Percentiles rank a stretch among this genome's conserved stretches.
Evolutionary conservation across 2,888 invertebrate genomes (phyloP).

Genomic region (Lasioglossum vierecki): DNA sequence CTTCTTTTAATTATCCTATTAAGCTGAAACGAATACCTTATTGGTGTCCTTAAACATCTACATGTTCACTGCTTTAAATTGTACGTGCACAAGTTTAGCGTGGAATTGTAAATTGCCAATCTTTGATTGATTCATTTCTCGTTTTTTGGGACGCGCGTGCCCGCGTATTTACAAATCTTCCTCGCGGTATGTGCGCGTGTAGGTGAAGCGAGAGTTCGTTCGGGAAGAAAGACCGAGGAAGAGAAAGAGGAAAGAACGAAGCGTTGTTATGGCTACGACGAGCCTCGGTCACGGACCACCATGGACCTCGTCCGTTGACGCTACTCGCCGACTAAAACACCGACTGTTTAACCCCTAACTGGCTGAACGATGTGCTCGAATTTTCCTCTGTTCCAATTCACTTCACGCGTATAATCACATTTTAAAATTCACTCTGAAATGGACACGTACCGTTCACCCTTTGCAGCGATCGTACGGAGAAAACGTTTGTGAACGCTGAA

Average conservation of each 20-base stretch:
- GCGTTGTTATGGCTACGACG: slow-evolving; percentile 82
- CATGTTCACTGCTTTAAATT: too few species aligned
- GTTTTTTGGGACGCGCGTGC: background rate
- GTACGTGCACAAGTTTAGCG: too few species aligned
- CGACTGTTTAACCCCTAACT: background rate
- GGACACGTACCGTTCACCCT: too few species aligned
- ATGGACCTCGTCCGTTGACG: slow-evolving; percentile 30
- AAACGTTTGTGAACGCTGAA: too few species aligned
- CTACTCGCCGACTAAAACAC: slow-evolving; percentile 4
- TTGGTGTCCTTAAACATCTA: too few species aligned
- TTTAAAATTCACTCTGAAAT: too few species aligned
- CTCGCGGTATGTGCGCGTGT: background rate
- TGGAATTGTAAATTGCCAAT: too few species aligned
- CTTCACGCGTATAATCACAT: background rate
- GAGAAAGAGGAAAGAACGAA: slow-evolving; percentile 50
- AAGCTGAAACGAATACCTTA: too few species aligned
- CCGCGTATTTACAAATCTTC: slow-evolving; percentile 17
- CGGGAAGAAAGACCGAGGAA: slow-evolving; percentile 41
- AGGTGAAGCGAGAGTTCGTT: background rate
- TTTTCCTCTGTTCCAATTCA: background rate
- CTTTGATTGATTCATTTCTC: too few species aligned
- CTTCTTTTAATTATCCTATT: too few species aligned
- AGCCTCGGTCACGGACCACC: slow-evolving; percentile 74
- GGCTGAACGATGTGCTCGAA: background rate
- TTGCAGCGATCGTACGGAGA: too few species aligned